Conservation (phyloP, 2,888 invertebrate species). For the Tipula helvola region DNA sequence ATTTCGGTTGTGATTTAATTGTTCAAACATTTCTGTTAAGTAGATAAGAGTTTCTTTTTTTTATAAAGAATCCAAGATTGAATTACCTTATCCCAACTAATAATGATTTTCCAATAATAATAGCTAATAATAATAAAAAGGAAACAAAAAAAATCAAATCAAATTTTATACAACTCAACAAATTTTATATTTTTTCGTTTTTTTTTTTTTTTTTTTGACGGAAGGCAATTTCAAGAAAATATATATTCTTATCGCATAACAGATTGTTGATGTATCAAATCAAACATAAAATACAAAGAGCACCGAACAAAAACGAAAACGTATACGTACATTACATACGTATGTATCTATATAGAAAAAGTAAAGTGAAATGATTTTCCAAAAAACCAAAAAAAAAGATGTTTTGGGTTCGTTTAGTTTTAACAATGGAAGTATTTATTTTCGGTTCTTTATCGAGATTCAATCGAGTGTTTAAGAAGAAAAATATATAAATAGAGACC, state of each 20-base stretch:
- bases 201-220: neutral
- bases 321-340: neutral
- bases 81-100: constrained; percentile 4
- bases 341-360: neutral
- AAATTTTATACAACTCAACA: constrained; percentile 7
- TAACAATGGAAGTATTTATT: constrained; percentile 5
- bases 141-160: neutral
- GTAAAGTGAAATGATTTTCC: constrained; percentile 6
- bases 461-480: neutral
- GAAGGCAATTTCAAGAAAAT: constrained; percentile 8
- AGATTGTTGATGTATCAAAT: constrained; percentile 10
- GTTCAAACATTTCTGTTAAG: neutral
- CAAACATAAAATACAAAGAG: constrained; percentile 7
- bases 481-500: neutral
- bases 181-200: neutral
- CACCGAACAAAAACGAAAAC: neutral
- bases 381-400: neutral
- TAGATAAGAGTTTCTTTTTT: neutral
- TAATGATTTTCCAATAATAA: constrained; percentile 4
- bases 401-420: constrained; percentile 7
- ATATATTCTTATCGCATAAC: constrained; percentile 8
- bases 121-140: neutral
- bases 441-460: neutral
- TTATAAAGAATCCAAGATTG: neutral
- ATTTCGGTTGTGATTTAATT: neutral